Evolutionary conservation across 2,888 invertebrate genomes (phyloP).

Genomic region (Atrina japonica): DNA sequence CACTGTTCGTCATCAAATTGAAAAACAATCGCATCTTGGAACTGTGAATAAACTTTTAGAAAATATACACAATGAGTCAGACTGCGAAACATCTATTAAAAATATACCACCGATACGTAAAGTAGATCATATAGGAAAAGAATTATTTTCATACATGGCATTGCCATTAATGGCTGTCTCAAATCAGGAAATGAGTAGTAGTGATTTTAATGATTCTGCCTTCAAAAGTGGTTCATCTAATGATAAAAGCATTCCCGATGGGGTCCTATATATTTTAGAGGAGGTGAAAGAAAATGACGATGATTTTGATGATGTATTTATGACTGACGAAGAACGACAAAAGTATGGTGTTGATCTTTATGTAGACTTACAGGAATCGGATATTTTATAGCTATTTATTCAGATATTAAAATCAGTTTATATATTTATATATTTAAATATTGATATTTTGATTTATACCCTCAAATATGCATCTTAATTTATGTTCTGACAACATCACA

Average conservation of each 20-base stretch:
- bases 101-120: not conserved
- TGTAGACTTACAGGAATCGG: slow-evolving; percentile 20
- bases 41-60: slow-evolving; percentile 28
- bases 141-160: slow-evolving; percentile 20
- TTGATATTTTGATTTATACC: too few relatives aligned
- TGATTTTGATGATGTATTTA: slow-evolving; percentile 20
- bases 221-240: not conserved
- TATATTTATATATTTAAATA: too few relatives aligned
- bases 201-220: not conserved
- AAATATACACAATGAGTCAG: not conserved
- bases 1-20: slow-evolving; percentile 46
- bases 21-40: slow-evolving; percentile 50
- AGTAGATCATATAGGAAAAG: not conserved
- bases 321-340: slow-evolving; percentile 22
- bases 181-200: not conserved
- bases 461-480: too few relatives aligned
- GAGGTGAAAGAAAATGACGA: slow-evolving; percentile 21
- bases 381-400: too few relatives aligned
- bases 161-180: slow-evolving; percentile 12
- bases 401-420: too few relatives aligned
- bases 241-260: not conserved
- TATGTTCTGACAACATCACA: too few relatives aligned
- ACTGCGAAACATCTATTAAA: not conserved
- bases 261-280: slow-evolving; percentile 1
- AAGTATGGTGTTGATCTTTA: slow-evolving; percentile 30